These are phyloP conservation scores for Drymodes brunneopygia DNA, from an alignment of 2,113 vertebrate genomes.

Conservation along the genomic window DNA sequence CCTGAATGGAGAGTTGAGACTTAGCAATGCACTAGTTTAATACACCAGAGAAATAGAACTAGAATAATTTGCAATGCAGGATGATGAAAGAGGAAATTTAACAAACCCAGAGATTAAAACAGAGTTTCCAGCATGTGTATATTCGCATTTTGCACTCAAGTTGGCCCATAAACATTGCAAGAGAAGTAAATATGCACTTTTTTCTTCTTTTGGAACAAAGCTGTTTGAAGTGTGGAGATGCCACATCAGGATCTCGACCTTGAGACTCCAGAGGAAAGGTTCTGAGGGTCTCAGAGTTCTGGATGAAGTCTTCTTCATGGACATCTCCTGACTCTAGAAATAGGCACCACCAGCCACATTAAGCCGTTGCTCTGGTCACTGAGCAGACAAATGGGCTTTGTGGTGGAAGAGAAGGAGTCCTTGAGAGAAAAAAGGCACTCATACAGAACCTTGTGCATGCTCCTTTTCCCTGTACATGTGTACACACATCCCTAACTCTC, in stretches of 20 bases:
- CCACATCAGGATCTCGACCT: neutral
- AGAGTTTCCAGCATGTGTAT: conserved; percentile 9
- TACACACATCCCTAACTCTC: neutral
- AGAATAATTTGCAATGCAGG: conserved; percentile 60
- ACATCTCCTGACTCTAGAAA: neutral
- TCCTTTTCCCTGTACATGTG: neutral
- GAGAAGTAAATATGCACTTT: neutral
- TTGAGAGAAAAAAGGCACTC: neutral
- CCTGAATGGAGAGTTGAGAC: conserved; percentile 68
- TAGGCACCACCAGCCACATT: rapidly evolving
- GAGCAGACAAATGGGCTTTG: neutral
- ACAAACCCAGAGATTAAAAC: conserved; percentile 50
- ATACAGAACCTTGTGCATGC: neutral
- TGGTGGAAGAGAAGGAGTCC: neutral
- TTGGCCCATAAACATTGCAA: conserved; percentile 9
- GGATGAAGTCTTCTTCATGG: neutral
- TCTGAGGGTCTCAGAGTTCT: neutral
- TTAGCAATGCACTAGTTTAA: conserved; percentile 61
- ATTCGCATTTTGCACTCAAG: neutral
- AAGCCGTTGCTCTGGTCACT: neutral
- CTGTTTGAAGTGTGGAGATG: rapidly evolving
- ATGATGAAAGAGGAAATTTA: conserved; percentile 71
- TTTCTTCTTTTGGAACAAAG: neutral
- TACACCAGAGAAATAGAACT: conserved; percentile 63
- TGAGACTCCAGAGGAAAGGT: neutral